These are phyloP conservation scores for Melitaea cinxia DNA, from an alignment of 1,140 invertebrate species.

Conservation along the genomic window DNA sequence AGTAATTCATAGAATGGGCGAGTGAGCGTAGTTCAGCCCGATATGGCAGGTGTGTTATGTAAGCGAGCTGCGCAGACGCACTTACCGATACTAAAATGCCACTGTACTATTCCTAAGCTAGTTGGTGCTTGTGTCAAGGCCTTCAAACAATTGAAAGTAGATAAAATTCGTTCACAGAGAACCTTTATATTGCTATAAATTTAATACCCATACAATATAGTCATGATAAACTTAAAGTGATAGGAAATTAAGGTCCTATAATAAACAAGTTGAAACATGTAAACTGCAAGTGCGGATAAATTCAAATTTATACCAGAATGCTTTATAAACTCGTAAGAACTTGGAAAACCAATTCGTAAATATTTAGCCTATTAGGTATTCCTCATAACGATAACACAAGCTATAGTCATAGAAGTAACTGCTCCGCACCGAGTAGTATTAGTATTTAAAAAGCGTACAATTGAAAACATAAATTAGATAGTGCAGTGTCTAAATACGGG, in stretches of 20 bases:
- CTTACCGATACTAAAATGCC: slow-evolving; percentile 67
- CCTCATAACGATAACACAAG: slow-evolving; percentile 60
- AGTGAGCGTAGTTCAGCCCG: slow-evolving; percentile 73
- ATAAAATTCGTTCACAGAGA: slow-evolving; percentile 38
- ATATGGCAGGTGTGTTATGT: slow-evolving; percentile 80
- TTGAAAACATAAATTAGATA: slow-evolving; percentile 79
- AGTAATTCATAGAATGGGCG: slow-evolving; percentile 79
- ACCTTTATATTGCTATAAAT: neutral
- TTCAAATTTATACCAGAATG: slow-evolving; percentile 52
- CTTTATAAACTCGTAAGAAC: slow-evolving; percentile 45
- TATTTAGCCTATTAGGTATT: slow-evolving; percentile 64
- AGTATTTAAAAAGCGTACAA: slow-evolving; percentile 62
- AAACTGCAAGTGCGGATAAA: slow-evolving; percentile 41
- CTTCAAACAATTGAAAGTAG: slow-evolving; percentile 69
- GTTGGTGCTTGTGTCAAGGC: slow-evolving; percentile 62
- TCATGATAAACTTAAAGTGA: slow-evolving; percentile 25
- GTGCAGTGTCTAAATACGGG: slow-evolving; percentile 75
- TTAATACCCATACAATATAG: slow-evolving; percentile 23
- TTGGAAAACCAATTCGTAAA: slow-evolving; percentile 68
- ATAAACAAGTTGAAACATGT: slow-evolving; percentile 13
- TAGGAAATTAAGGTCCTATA: slow-evolving; percentile 4
- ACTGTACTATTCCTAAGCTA: slow-evolving; percentile 64
- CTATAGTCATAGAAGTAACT: slow-evolving; percentile 60
- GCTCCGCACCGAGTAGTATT: slow-evolving; percentile 45
- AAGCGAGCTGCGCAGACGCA: slow-evolving; percentile 68